Evolutionary conservation across 1,140 invertebrate species (phyloP).

Genomic region (Solen grandis): DNA sequence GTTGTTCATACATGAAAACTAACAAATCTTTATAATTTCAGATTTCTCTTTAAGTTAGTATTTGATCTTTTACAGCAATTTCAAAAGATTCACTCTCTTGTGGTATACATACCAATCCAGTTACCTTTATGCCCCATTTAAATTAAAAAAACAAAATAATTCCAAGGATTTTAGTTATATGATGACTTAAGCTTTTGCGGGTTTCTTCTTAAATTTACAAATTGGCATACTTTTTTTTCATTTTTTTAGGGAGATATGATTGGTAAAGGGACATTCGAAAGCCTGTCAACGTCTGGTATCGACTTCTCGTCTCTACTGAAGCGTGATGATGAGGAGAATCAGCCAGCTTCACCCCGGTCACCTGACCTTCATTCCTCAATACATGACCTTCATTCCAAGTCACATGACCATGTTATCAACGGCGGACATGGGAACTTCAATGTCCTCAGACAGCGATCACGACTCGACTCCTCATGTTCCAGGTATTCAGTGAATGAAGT

Average conservation of each 20-base stretch:
- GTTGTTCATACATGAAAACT: too few relatives aligned
- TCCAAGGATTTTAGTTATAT: too few relatives aligned
- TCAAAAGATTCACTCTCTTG: too few relatives aligned
- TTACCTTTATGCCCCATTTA: too few relatives aligned
- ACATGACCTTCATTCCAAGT: neutral
- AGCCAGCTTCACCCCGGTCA: neutral
- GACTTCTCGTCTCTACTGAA: constrained; percentile 80
- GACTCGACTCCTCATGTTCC: constrained; percentile 37
- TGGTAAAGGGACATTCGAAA: constrained; percentile 79
- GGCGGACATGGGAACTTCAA: neutral
- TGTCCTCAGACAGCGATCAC: neutral
- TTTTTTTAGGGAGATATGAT: constrained; percentile 72
- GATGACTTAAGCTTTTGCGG: too few relatives aligned
- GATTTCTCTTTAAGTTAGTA: too few relatives aligned
- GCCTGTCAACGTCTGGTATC: constrained; percentile 79
- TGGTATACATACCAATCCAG: too few relatives aligned
- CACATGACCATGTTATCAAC: constrained; percentile 16
- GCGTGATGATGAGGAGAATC: constrained; percentile 70
- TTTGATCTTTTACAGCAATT: too few relatives aligned
- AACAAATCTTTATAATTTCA: too few relatives aligned
- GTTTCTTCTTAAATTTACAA: too few relatives aligned
- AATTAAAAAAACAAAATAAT: too few relatives aligned
- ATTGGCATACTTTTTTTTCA: too few relatives aligned
- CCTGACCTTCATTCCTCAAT: neutral
- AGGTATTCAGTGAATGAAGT: constrained; percentile 19